Percentiles rank a stretch among this genome's conserved stretches.
phyloP scores from a whole-genome alignment of 2,797 vertebrate genomes.

The Girardinus metallicus region DNA sequence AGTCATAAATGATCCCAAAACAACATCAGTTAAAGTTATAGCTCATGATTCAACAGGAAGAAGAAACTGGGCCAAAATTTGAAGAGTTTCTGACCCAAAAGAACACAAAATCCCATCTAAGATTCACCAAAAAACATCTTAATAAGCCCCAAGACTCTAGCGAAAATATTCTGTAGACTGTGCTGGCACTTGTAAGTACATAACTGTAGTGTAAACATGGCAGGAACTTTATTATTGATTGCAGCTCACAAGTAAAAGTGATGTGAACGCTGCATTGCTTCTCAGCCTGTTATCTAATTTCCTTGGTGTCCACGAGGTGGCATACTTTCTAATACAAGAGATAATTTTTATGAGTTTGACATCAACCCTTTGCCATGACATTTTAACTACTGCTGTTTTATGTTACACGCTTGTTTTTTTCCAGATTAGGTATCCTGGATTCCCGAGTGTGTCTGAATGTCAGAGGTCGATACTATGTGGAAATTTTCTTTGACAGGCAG shows the following conservation, averaged over 20 bases:
- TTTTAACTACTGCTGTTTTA: neutral
- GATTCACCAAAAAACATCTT: neutral
- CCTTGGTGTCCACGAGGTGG: neutral
- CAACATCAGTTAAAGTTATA: neutral
- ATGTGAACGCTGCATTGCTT: neutral
- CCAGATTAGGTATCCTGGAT: slow-evolving; percentile 73
- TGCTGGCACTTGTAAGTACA: neutral
- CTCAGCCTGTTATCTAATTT: neutral
- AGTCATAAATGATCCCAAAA: neutral
- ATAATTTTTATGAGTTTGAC: neutral
- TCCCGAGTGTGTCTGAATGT: slow-evolving; percentile 82
- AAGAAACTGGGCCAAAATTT: neutral
- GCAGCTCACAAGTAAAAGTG: neutral
- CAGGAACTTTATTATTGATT: neutral
- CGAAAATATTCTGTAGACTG: neutral
- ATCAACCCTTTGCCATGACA: neutral
- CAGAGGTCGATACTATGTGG: slow-evolving; percentile 79
- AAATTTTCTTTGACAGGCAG: slow-evolving; percentile 82
- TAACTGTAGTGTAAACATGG: neutral
- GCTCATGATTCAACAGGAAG: neutral
- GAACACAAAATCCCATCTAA: neutral
- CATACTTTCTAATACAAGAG: neutral
- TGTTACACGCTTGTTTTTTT: neutral
- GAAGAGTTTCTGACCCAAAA: neutral
- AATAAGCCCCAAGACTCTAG: neutral